These are phyloP conservation scores for Ladona fulva DNA, from an alignment of 1,140 invertebrate genomes.

Conservation along the genomic window DNA sequence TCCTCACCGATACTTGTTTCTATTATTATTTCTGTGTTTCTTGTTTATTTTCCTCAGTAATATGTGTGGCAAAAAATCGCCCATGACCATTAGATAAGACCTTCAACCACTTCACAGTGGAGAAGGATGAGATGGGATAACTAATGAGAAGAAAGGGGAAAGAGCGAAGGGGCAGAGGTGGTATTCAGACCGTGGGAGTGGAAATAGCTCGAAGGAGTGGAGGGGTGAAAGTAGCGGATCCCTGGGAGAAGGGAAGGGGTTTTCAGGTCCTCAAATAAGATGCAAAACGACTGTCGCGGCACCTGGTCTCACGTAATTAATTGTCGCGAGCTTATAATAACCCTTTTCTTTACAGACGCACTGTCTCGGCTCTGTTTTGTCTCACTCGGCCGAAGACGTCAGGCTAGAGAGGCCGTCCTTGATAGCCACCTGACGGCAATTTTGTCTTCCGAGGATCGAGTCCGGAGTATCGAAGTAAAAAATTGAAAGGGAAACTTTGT, in stretches of 20 bases:
- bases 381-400: slow-evolving; percentile 1
- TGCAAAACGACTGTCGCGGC: background rate
- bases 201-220: background rate
- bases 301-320: background rate
- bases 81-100: too few relatives aligned
- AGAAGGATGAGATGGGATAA: too few relatives aligned
- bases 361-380: slow-evolving; percentile 3
- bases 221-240: background rate
- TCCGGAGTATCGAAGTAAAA: background rate
- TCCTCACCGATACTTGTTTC: too few relatives aligned
- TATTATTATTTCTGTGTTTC: too few relatives aligned
- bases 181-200: too few relatives aligned
- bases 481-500: background rate
- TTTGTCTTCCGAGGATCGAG: background rate
- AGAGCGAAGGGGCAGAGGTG: too few relatives aligned
- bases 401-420: background rate
- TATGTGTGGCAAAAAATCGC: too few relatives aligned
- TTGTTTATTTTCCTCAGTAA: too few relatives aligned
- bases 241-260: background rate
- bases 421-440: background rate
- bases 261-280: background rate
- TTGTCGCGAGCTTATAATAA: background rate
- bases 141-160: too few relatives aligned
- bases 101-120: too few relatives aligned
- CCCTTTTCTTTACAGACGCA: slow-evolving; percentile 4